Evolutionary conservation across 2,797 vertebrate genomes (phyloP), one percentile per base, ranked within the genome.

Genomic region (Lerista edwardsae): DNA sequence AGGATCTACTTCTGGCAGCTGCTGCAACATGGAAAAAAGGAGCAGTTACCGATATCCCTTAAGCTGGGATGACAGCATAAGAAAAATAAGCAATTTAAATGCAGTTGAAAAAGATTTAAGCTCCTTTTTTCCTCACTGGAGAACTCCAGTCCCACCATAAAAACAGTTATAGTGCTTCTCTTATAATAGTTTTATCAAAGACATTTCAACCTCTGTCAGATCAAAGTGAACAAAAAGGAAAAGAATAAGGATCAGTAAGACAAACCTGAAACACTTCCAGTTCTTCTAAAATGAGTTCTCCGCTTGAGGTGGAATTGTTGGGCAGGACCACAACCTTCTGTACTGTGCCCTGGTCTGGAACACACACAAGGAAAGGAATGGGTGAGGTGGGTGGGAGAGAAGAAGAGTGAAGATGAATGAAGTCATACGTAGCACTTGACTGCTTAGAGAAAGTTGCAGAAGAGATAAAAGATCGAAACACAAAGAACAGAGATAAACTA

Each of bases 221-320:
- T 88, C 87, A 91, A 93, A 93, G 62, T 82, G 75, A 81, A 39
- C 34, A 77, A 65, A 89, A 79, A 81, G 0, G 87, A 59, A 79
- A 89, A 75, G 83, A 87, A 80, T 21, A 82, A 87, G 61, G 10
- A 87, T 74, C 75, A 79, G 75, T 75, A 90, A 90, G 61, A 85
- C 97, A 93, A 95, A 99, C 98, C 98, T 99, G 97, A 96, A 99
- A 99, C 91, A 99, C 98, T 94, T 99, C 97, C 96, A 99, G 86
- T 93, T 99, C 98, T 95, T 99, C 98, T 94, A 99, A 96, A 92
- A 99, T 98, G 90, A 99, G 97, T 89, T 99, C 98, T 75, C 97
- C 96, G 21, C 97, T 97, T 92, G 97, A 91, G 73, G 98, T 98
- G 57, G 95, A 96, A 85, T 99, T 99, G 69, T 94, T 95, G 1